Conservation (phyloP, 2,797 vertebrate species). For the Dryobates pubescens region DNA sequence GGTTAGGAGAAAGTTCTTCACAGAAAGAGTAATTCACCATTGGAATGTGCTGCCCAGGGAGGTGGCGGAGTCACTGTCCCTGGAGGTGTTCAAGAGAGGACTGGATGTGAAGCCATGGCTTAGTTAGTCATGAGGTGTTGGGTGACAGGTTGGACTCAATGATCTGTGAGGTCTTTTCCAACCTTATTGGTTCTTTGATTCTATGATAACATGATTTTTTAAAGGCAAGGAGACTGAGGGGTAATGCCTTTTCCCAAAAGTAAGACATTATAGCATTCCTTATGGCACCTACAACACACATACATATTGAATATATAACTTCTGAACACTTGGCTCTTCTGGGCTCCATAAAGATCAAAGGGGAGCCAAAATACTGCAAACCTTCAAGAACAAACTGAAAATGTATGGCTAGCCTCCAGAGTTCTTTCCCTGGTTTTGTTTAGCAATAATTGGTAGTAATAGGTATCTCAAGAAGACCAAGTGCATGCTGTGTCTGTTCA, state of each 20-base stretch:
- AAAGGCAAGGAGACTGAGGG: not conserved
- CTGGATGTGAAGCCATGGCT: no score
- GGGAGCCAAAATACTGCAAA: not conserved
- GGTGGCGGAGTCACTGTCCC: no score
- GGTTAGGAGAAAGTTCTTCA: no score
- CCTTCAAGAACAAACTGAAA: not conserved
- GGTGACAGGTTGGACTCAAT: no score
- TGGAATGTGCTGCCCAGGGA: no score
- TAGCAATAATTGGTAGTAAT: not conserved
- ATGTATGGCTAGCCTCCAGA: not conserved
- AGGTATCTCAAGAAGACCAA: not conserved
- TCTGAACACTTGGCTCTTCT: not conserved
- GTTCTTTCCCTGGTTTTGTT: not conserved
- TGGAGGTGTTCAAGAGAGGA: no score
- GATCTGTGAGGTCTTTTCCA: no score
- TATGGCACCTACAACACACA: not conserved
- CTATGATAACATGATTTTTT: not conserved
- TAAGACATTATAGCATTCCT: not conserved
- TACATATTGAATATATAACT: not conserved
- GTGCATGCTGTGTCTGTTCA: not conserved
- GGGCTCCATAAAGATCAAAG: not conserved
- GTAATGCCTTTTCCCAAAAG: not conserved
- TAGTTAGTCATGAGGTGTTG: no score
- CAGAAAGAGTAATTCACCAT: no score
- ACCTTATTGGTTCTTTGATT: no score